Percentiles rank a stretch among this genome's conserved stretches.
Evolutionary conservation across 2,888 invertebrate genomes (phyloP).

Genomic region (Drosophila monieri): DNA sequence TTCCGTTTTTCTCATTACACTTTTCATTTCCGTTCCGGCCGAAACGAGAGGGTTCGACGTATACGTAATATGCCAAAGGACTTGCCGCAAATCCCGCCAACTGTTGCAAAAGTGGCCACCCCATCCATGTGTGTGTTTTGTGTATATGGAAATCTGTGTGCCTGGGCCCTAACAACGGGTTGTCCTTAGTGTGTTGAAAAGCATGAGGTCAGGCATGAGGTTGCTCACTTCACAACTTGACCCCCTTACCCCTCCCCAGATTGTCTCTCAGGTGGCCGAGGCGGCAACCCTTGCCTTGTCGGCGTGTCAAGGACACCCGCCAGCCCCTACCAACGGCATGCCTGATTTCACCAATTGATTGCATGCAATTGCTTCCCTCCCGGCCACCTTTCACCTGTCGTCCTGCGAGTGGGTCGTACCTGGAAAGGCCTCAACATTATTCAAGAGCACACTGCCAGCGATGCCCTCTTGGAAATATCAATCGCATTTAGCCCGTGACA

Average conservation of each 20-base stretch:
- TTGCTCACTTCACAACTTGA: conserved; percentile 26
- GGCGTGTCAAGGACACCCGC: conserved; percentile 23
- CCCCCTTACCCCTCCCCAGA: conserved; percentile 52
- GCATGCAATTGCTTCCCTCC: conserved; percentile 44
- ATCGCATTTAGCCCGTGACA: conserved; percentile 8
- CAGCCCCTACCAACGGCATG: conserved; percentile 27
- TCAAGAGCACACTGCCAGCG: conserved; percentile 5
- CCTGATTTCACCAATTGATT: conserved; percentile 39
- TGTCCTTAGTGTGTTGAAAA: conserved; percentile 30
- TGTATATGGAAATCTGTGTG: conserved; percentile 6
- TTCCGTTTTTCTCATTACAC: conserved; percentile 36
- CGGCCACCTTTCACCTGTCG: too few relatives aligned
- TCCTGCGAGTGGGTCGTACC: neutral
- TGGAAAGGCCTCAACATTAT: conserved; percentile 22
- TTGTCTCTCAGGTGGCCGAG: conserved; percentile 6
- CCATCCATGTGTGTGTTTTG: neutral
- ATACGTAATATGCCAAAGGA: conserved; percentile 70
- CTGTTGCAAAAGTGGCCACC: conserved; percentile 34
- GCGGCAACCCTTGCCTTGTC: neutral
- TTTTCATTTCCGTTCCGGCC: conserved; percentile 35
- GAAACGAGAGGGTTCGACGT: conserved; percentile 36
- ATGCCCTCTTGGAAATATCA: conserved; percentile 2
- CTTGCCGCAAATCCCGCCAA: conserved; percentile 29
- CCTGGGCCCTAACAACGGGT: conserved; percentile 11
- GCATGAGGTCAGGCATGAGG: conserved; percentile 2